Base-by-base conservation (phyloP, 2,888 invertebrate species). In the Protonemura montana region DNA sequence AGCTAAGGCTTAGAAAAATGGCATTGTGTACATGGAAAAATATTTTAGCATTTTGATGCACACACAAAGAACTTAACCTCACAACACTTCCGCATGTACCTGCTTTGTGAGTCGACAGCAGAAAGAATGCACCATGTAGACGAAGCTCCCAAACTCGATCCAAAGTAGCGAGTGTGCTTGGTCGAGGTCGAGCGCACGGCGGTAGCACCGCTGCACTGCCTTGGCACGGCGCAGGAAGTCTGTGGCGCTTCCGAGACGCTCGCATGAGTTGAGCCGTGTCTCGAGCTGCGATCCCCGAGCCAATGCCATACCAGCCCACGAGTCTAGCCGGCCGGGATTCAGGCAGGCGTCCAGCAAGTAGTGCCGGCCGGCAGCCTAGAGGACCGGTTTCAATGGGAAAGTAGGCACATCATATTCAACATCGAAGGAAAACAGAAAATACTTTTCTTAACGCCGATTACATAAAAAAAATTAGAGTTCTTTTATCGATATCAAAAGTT, bases 281-380 rank as follows among this genome's bases (percentile, higher is more conserved):
- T 97, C 97, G 86, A 98, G 93, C 89, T 95, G 94, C 87, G 96
- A 94, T 2, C 94, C 95, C 90, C 95, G 95, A 0, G 96, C 95
- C 87, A 98, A 92, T 0, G 98, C 97, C 90, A 98, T 94, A 86
- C 97, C 96, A 0, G 98, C 98, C 98, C 98, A 98, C 0, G 98
- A 97, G 92, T 98, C 97, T 87, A 98, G 93, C 85, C 98, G 93
- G 85, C 93, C 92, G 0, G 95, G 96, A 91, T 96, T 96, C 41
- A 97, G 93, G 88, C 96, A 95, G 29, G 98, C 92, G 91, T 99
- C 98, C 89, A 95, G 92, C 86, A 95, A 93, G 90, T 97, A 98
- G 91, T 95, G 97, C 89, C 95, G 95, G 0, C 96, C 93, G 16
- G 97, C 96, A 90, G 94, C 94, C 35, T 35, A 35, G n/a, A n/a